Evolutionary conservation across 2,888 invertebrate species (phyloP).

Genomic region (Cartodere bifasciata): DNA sequence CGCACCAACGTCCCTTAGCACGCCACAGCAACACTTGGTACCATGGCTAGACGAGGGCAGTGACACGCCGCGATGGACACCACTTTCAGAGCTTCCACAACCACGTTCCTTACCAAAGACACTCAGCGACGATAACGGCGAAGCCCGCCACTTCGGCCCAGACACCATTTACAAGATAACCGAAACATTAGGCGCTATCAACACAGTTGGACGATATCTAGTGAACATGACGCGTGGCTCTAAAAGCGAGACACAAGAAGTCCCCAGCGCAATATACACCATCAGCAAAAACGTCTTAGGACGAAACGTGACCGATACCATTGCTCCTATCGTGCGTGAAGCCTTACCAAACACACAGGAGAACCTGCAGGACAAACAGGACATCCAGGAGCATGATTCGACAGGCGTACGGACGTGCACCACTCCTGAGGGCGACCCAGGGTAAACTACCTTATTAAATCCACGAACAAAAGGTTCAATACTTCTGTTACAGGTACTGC

Average conservation of each 20-base stretch:
- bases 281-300: conserved; percentile 69
- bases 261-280: conserved; percentile 65
- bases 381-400: conserved; percentile 23
- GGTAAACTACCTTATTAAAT: no score
- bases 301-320: conserved; percentile 67
- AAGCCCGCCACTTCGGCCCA: conserved; percentile 30
- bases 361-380: conserved; percentile 16
- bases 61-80: no score
- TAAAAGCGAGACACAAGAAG: conserved; percentile 35
- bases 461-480: no score
- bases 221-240: conserved; percentile 62
- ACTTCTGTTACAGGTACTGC: conserved; percentile 43
- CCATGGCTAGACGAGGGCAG: no score
- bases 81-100: no score
- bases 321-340: conserved; percentile 57
- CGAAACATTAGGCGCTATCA: conserved; percentile 63
- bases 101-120: no score
- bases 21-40: no score
- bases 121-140: no score
- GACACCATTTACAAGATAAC: conserved; percentile 40
- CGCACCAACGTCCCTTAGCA: conserved; percentile 34
- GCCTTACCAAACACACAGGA: conserved; percentile 24
- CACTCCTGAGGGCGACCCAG: conserved; percentile 67
- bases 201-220: conserved; percentile 73
- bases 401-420: conserved; percentile 52